Base-by-base conservation (phyloP, 2,888 invertebrate species). In the Cataglyphis cursor region DNA sequence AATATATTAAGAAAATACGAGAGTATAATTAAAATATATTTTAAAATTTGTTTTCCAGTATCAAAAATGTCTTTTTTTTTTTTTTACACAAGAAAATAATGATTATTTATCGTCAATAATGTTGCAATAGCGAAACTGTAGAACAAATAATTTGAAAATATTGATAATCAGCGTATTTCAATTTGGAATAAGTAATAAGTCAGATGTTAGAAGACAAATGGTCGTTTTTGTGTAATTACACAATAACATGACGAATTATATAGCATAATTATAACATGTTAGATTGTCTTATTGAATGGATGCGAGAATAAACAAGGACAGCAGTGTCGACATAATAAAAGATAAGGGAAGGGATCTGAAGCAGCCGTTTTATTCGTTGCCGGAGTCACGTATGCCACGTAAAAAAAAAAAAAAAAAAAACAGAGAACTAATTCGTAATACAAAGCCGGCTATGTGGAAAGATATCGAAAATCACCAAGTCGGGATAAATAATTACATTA, bases 361-460 rank as follows among this genome's bases (percentile, higher is more conserved):
- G 54, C 44, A 48, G 48, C 6, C 65, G 44, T 59, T 68, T 54
- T 8, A n/a, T 82, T 86, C 86, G 90, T 90, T 88, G 80, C 87
- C 72, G 83, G 84, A 85, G 86, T 88, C 89, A 90, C 87, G 86
- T 90, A 90, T 15, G 59, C 83, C 76, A 61, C 72, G 75, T 76
- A 75, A 21, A 65, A 75, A 65, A 75, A 75, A 75, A 84, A 31
- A 31, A 35, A 65, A 75, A 76, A 75, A 84, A 35, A 35, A 35
- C 61, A 73, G 59, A 18, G 38, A 48, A 18, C 0, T 5, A 24
- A 76, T 28, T 38, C 48, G 64, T 5, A 35, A 48, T 9, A 51
- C 64, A 68, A 72, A 78, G 84, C 44, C 70, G 70, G 44, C 64
- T 75, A 44, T 54, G 61, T 65, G 59, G 48, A 24, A 78, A 81